Base-by-base conservation (phyloP, 1,140 invertebrate species). In the Drosophila ohnishii region DNA sequence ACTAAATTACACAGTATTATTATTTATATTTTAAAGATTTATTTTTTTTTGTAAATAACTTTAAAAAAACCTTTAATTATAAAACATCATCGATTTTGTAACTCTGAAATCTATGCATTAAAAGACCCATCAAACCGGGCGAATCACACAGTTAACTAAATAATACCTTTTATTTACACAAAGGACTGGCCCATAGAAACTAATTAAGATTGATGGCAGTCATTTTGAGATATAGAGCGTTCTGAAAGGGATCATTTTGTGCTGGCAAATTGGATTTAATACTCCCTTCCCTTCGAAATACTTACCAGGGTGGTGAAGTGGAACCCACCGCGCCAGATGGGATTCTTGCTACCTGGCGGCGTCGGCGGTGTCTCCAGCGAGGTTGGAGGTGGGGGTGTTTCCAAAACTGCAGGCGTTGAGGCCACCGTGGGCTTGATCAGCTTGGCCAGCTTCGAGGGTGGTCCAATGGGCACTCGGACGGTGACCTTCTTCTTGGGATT, bases 361-460 rank as follows among this genome's bases (percentile, higher is more conserved):
- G 64, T 62, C 14, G 79, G 59, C 10, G 74, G 75, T 3, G 75
- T 74, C 34, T 77, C 64, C 45, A 77, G 50, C 11, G 73, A 70
- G 44, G 61, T n/a, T 0, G 45, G 44, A 7, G 63, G 34, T 28
- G 58, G 25, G 13, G 61, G 25, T 3, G 53, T 40, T 3, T 48
- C 22, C 34, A 66, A 8, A 13, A 67, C 48, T 1, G 81, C 64
- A 1, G 82, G 83, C 2, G 75, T 86, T 3, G 59, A 66, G 13
- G 75, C 82, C 44, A 85, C 65, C 16, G 62, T 86, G 8, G 83
- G 83, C 45, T 74, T 87, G 1, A 86, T 86, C 22, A 87, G 16
- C 40, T 70, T 77, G 32, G 59, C 10, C 11, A 82, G 8, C 19
- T 83, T 83, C 44, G 67, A 71, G 8, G 75, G 65, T 5, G 55